Conservation (phyloP, 1,140 invertebrate species). For the Lordiphosa stackelbergi region DNA sequence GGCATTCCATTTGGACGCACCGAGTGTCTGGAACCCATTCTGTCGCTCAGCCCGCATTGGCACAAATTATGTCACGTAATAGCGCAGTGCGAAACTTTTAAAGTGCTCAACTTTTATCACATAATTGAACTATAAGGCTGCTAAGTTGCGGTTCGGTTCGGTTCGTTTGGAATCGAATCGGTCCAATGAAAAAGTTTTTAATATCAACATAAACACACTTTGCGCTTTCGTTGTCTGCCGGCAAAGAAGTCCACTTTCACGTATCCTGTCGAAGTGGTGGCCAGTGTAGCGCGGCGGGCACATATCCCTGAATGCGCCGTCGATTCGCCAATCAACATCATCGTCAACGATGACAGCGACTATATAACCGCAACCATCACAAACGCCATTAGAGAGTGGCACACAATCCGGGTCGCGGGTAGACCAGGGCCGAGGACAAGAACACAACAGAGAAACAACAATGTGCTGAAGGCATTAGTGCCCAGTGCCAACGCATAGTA, state of each 20-base stretch:
- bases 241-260: slow-evolving; percentile 51
- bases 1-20: background rate
- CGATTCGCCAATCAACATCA: slow-evolving; percentile 72
- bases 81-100: slow-evolving; percentile 52
- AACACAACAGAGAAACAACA: slow-evolving; percentile 18
- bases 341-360: slow-evolving; percentile 59
- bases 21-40: slow-evolving; percentile 22
- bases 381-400: slow-evolving; percentile 69
- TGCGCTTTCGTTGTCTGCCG: slow-evolving; percentile 13
- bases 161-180: slow-evolving; percentile 19
- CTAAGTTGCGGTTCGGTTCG: slow-evolving; percentile 36
- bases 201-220: slow-evolving; percentile 55
- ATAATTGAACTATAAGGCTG: slow-evolving; percentile 44
- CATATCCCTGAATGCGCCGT: slow-evolving; percentile 51
- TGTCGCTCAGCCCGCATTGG: slow-evolving; percentile 48
- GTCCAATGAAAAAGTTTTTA: slow-evolving; percentile 42
- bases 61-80: slow-evolving; percentile 70
- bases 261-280: background rate
- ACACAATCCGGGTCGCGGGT: slow-evolving; percentile 21
- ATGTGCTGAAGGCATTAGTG: slow-evolving; percentile 28
- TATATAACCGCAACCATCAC: slow-evolving; percentile 69
- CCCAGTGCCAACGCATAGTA: slow-evolving; percentile 59
- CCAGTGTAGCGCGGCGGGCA: slow-evolving; percentile 14
- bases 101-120: slow-evolving; percentile 57
- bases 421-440: slow-evolving; percentile 17